Conservation (phyloP, 2,888 invertebrate genomes). For the Diaprepes abbreviatus region DNA sequence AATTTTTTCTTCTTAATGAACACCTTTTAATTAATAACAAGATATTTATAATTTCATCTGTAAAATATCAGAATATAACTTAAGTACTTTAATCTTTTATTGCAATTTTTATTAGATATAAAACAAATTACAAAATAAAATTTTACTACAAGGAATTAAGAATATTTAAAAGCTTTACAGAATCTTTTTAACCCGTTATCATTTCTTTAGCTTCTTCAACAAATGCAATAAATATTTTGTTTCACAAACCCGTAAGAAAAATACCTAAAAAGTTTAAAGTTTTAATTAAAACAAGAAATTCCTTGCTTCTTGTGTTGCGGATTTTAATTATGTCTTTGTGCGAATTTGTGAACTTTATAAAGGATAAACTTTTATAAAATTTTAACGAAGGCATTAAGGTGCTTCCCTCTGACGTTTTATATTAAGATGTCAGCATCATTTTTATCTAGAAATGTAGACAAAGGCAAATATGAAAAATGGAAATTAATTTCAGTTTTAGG, state of each 20-base stretch:
- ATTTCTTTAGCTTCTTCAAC: background rate
- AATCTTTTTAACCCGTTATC: too few species aligned
- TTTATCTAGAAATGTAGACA: background rate
- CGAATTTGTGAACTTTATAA: background rate
- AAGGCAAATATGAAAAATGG: too few species aligned
- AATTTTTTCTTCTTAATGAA: too few species aligned
- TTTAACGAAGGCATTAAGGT: background rate
- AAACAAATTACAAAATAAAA: too few species aligned
- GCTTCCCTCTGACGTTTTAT: background rate
- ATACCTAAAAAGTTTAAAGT: background rate
- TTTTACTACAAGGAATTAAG: too few species aligned
- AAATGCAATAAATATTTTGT: background rate
- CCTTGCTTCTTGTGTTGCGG: background rate
- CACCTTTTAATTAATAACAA: too few species aligned
- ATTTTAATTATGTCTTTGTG: slow-evolving; percentile 14
- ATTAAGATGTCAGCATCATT: background rate
- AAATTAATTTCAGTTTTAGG: too few species aligned
- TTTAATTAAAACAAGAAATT: slow-evolving; percentile 10
- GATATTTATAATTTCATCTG: too few species aligned
- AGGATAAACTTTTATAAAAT: background rate
- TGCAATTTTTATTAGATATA: too few species aligned
- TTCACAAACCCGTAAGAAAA: background rate
- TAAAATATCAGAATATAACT: too few species aligned
- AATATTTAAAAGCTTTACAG: too few species aligned
- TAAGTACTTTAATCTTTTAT: too few species aligned